These are phyloP conservation scores for Zaprionus camerounensis DNA, from an alignment of 1,140 invertebrate species.

Conservation along the genomic window DNA sequence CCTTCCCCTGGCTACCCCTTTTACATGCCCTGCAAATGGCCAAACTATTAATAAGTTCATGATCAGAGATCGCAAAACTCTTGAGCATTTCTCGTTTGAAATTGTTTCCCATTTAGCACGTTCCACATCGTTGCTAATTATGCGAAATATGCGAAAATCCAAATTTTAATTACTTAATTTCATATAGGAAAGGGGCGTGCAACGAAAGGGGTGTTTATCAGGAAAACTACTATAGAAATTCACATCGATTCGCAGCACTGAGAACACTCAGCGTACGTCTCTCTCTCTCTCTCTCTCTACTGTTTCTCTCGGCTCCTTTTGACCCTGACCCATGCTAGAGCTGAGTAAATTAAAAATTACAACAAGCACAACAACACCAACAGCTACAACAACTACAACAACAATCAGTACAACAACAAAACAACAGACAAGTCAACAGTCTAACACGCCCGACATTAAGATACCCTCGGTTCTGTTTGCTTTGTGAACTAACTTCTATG, in stretches of 20 bases:
- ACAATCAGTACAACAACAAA: background rate
- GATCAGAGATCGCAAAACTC: slow-evolving; percentile 7
- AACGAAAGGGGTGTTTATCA: too few relatives aligned
- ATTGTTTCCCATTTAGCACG: slow-evolving; percentile 11
- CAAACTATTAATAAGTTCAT: slow-evolving; percentile 15
- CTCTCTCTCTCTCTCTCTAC: too few relatives aligned
- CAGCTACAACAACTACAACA: background rate
- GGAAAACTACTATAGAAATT: background rate
- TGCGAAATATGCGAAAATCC: slow-evolving; percentile 9
- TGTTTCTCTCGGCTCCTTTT: background rate
- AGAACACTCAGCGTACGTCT: too few relatives aligned
- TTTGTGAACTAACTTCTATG: too few relatives aligned
- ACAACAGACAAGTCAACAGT: background rate
- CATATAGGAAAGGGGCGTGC: background rate
- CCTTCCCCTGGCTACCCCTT: background rate
- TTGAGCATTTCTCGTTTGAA: slow-evolving; percentile 2
- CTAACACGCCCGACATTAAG: too few relatives aligned
- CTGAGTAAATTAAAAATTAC: slow-evolving; percentile 13
- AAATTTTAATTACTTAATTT: background rate
- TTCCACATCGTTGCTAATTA: slow-evolving; percentile 25
- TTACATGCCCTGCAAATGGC: background rate
- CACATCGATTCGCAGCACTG: background rate
- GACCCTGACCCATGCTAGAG: background rate
- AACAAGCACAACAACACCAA: background rate
- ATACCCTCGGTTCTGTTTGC: too few relatives aligned